A percentile compares a stretch with the other conserved stretches of the same genome.
Conservation (phyloP, 1,140 invertebrate genomes). For the Lordiphosa collinella region DNA sequence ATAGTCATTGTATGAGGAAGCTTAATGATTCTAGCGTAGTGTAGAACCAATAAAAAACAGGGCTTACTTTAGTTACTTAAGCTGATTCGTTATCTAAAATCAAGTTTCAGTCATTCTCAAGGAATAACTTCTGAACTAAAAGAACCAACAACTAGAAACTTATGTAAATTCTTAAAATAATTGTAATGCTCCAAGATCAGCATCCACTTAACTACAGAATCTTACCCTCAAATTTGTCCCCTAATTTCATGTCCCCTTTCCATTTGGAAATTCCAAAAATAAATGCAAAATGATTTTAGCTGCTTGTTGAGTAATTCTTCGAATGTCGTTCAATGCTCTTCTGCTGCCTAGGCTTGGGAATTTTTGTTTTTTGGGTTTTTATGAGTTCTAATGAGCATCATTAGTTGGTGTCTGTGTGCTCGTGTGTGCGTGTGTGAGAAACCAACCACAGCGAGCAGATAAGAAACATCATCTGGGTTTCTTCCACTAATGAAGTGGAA, state of each 20-base stretch:
- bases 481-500: constrained; percentile 59
- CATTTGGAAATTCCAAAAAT: constrained; percentile 36
- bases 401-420: constrained; percentile 50
- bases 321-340: constrained; percentile 35
- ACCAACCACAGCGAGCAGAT: not conserved
- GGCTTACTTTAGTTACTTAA: too few relatives aligned
- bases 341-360: constrained; percentile 33
- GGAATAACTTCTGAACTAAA: too few relatives aligned
- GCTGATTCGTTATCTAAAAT: too few relatives aligned
- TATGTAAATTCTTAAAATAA: too few relatives aligned
- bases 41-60: too few relatives aligned
- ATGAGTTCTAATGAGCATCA: constrained; percentile 72
- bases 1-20: too few relatives aligned
- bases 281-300: constrained; percentile 42
- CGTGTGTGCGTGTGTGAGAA: constrained; percentile 10
- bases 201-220: not conserved
- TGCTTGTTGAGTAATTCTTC: constrained; percentile 63
- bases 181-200: too few relatives aligned
- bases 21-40: too few relatives aligned
- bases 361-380: constrained; percentile 36
- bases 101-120: too few relatives aligned
- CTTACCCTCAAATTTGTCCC: not conserved
- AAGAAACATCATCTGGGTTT: constrained; percentile 27
- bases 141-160: too few relatives aligned
- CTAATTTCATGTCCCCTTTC: not conserved